Percentiles rank a stretch among this genome's conserved stretches.
phyloP scores from a whole-genome alignment of 2,113 vertebrate species.

The Colossoma macropomum region DNA sequence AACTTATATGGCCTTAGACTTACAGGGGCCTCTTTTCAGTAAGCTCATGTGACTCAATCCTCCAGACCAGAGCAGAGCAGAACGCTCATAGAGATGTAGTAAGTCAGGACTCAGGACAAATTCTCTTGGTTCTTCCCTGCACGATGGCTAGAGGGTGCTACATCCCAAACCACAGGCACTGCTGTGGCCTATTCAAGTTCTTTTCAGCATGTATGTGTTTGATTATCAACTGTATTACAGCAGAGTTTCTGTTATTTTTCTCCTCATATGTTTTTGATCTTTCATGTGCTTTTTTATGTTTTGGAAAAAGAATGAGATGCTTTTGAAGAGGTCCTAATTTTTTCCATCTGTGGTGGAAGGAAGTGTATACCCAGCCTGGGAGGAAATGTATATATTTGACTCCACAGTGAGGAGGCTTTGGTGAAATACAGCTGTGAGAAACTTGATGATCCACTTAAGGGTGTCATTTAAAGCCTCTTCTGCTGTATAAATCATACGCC shows the following conservation, averaged over 20 bases:
- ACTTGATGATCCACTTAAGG: background rate
- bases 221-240: slow-evolving; percentile 15
- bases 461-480: background rate
- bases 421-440: slow-evolving; percentile 22
- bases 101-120: slow-evolving; percentile 12
- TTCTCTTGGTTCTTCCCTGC: background rate
- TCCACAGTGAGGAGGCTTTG: background rate
- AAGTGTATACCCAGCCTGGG: background rate
- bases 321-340: slow-evolving; percentile 23
- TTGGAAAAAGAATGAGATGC: background rate
- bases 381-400: slow-evolving; percentile 36
- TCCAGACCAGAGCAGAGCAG: background rate
- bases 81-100: background rate
- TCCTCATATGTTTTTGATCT: slow-evolving; percentile 18
- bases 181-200: background rate
- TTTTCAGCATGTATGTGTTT: background rate
- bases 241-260: background rate
- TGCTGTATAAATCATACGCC: background rate
- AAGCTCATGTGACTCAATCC: background rate
- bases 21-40: background rate
- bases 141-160: slow-evolving; percentile 40
- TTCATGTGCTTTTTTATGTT: slow-evolving; percentile 20
- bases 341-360: slow-evolving; percentile 19
- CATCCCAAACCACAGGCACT: slow-evolving; percentile 9
- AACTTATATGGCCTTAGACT: too few species aligned